These are phyloP conservation scores for Theretra japonica DNA, from an alignment of 2,888 invertebrate genomes.

Conservation along the genomic window DNA sequence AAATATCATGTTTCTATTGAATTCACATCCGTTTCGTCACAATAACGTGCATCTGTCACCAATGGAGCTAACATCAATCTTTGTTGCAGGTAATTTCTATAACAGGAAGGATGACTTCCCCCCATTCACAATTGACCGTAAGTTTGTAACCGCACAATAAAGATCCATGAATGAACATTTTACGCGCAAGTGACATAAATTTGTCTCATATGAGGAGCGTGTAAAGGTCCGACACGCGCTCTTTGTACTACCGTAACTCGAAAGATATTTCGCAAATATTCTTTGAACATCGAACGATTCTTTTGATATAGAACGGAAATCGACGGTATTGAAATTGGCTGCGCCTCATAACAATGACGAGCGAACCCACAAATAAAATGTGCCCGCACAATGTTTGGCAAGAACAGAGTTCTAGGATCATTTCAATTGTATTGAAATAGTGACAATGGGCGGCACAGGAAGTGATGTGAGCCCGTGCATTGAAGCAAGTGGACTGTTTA, in stretches of 20 bases:
- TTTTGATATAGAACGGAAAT: slow-evolving; percentile 76
- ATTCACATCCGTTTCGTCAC: slow-evolving; percentile 36
- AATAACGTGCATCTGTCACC: slow-evolving; percentile 38
- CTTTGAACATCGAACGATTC: slow-evolving; percentile 64
- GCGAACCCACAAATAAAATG: slow-evolving; percentile 76
- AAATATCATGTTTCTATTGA: slow-evolving; percentile 30
- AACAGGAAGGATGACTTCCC: slow-evolving; percentile 63
- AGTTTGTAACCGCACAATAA: slow-evolving; percentile 57
- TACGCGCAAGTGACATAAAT: slow-evolving; percentile 64
- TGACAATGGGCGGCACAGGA: slow-evolving; percentile 80
- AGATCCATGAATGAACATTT: slow-evolving; percentile 49
- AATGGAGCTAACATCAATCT: slow-evolving; percentile 40
- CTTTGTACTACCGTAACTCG: slow-evolving; percentile 53
- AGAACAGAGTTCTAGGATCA: slow-evolving; percentile 74
- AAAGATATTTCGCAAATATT: slow-evolving; percentile 66
- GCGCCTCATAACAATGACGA: slow-evolving; percentile 69
- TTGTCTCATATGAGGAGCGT: slow-evolving; percentile 59
- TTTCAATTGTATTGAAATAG: slow-evolving; percentile 82
- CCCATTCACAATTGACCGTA: slow-evolving; percentile 49
- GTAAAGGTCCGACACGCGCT: slow-evolving; percentile 42
- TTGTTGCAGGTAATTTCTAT: slow-evolving; percentile 73
- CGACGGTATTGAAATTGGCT: slow-evolving; percentile 72
- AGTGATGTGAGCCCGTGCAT: slow-evolving; percentile 78
- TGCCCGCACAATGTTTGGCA: slow-evolving; percentile 68
- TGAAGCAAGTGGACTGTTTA: slow-evolving; percentile 83